phyloP scores from a whole-genome alignment of 1,140 invertebrate species.

The Drosophila oshimai region DNA sequence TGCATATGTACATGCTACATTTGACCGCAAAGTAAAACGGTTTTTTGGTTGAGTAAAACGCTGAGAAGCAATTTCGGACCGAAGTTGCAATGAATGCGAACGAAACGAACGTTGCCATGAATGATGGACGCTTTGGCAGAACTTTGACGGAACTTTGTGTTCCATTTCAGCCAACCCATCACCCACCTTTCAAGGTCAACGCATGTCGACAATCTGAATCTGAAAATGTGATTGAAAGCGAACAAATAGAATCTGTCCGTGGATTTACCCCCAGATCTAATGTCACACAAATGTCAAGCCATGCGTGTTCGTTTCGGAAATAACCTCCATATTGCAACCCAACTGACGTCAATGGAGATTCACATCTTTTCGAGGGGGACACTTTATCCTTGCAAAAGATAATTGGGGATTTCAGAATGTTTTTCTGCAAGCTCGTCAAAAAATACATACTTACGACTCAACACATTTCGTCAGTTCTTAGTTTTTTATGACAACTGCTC shows the following conservation, averaged over 20 bases:
- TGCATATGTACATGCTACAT: conserved; percentile 72
- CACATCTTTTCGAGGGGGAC: neutral
- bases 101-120: conserved; percentile 42
- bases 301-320: conserved; percentile 10
- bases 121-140: conserved; percentile 53
- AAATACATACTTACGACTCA: too few species aligned
- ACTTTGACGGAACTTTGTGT: conserved; percentile 35
- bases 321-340: conserved; percentile 29
- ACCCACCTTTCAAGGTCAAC: conserved; percentile 20
- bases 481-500: too few species aligned
- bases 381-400: conserved; percentile 20
- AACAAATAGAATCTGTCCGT: conserved; percentile 32
- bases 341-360: conserved; percentile 28
- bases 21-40: conserved; percentile 76
- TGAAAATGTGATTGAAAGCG: conserved; percentile 42
- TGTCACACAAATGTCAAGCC: conserved; percentile 37
- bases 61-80: conserved; percentile 64
- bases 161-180: conserved; percentile 1
- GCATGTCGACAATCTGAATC: conserved; percentile 30
- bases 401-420: conserved; percentile 29
- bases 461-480: neutral
- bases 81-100: conserved; percentile 66
- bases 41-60: conserved; percentile 61
- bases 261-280: conserved; percentile 11
- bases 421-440: neutral